These are phyloP conservation scores for Garrulus glandarius DNA, from an alignment of 2,797 vertebrate species.

Conservation along the genomic window DNA sequence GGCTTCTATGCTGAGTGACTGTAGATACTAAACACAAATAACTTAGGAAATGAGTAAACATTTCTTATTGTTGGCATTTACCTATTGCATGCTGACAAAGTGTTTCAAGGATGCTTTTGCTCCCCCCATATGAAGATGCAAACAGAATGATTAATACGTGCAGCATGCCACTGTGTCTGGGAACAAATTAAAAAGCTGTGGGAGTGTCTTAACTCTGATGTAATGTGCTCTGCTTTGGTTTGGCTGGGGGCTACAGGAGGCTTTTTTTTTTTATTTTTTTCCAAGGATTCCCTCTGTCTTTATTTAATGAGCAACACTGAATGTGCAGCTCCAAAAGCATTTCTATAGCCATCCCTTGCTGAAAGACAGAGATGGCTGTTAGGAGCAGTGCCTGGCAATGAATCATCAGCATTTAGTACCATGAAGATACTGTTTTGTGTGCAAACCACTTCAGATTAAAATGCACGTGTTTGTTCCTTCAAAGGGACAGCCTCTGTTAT, in stretches of 20 bases:
- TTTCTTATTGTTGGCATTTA: background rate
- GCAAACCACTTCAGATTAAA: conserved; percentile 12
- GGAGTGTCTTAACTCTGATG: background rate
- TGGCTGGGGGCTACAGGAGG: background rate
- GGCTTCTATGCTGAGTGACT: background rate
- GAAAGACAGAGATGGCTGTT: background rate
- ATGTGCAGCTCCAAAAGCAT: background rate
- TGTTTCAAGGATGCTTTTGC: background rate
- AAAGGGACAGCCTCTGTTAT: background rate
- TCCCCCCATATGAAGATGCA: background rate
- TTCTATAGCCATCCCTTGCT: background rate
- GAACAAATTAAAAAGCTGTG: background rate
- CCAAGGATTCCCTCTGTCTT: background rate
- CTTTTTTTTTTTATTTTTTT: too few species aligned
- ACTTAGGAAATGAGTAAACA: background rate
- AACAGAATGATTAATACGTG: background rate
- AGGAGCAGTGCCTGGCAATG: conserved; percentile 18
- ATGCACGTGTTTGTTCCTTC: background rate
- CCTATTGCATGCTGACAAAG: background rate
- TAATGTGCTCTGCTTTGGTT: background rate
- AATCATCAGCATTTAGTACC: background rate
- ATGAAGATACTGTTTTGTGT: background rate
- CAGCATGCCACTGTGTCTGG: background rate
- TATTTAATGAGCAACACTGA: background rate
- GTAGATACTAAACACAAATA: background rate